These are phyloP conservation scores for Hydractinia echinata DNA, from an alignment of 30 jellyfish, hydroid and myxozoan genomes.

Conservation along the genomic window DNA sequence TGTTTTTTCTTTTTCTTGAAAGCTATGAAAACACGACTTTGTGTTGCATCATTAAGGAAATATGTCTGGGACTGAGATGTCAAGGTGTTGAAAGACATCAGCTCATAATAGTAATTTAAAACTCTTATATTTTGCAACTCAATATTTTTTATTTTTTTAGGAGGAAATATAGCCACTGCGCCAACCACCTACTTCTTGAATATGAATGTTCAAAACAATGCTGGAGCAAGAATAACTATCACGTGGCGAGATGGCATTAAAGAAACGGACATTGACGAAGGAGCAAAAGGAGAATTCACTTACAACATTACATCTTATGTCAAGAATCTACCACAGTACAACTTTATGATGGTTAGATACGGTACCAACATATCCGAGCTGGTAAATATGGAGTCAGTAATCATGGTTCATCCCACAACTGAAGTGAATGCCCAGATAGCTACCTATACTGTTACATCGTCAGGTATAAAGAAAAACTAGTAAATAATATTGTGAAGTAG, in stretches of 20 bases:
- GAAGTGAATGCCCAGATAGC: slow-evolving; percentile 22
- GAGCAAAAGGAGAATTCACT: slow-evolving; percentile 49
- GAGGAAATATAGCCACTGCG: slow-evolving; percentile 40
- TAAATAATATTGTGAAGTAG: neutral
- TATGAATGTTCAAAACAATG: slow-evolving; percentile 74
- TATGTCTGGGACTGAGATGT: neutral
- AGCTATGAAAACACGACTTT: too few species aligned
- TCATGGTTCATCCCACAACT: slow-evolving; percentile 50
- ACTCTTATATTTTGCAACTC: neutral
- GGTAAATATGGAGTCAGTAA: slow-evolving; percentile 48
- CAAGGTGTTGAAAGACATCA: neutral
- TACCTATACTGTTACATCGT: slow-evolving; percentile 60
- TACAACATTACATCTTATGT: slow-evolving; percentile 65
- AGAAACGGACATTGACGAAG: slow-evolving; percentile 84
- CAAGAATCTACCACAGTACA: slow-evolving; percentile 58
- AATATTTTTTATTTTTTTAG: slow-evolving; percentile 9
- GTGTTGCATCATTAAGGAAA: neutral
- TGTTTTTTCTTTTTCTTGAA: too few species aligned
- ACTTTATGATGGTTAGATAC: slow-evolving; percentile 63
- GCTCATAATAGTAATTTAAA: neutral
- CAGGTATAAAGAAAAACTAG: slow-evolving; percentile 51
- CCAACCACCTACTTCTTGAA: slow-evolving; percentile 50
- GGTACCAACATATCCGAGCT: slow-evolving; percentile 82
- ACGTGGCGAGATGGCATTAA: slow-evolving; percentile 97
- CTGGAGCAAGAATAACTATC: slow-evolving; percentile 73